These are phyloP conservation scores for Sturnus vulgaris DNA, from an alignment of 2,113 vertebrate genomes.

Conservation along the genomic window DNA sequence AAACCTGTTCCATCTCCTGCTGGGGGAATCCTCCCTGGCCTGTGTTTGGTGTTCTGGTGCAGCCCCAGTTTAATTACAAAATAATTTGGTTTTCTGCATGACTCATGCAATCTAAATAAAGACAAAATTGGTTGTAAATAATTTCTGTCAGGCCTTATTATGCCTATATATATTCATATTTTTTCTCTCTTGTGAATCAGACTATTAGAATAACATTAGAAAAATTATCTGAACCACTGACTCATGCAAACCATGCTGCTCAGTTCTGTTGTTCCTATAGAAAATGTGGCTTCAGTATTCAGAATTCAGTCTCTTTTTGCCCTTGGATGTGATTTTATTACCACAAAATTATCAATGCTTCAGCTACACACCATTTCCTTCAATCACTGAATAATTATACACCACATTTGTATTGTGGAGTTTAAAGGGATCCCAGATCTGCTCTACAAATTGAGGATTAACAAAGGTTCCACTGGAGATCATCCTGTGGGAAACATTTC, in stretches of 20 bases:
- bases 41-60: not conserved
- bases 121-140: not conserved
- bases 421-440: not conserved
- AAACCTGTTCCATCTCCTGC: not conserved
- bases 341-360: not conserved
- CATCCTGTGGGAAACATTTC: not conserved
- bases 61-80: not conserved
- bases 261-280: not conserved
- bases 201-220: conserved; percentile 16
- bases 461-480: not conserved
- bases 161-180: not conserved
- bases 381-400: not conserved
- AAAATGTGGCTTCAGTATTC: not conserved
- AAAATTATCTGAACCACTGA: conserved; percentile 37
- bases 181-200: conserved; percentile 5
- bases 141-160: conserved; percentile 16
- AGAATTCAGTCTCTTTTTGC: not conserved
- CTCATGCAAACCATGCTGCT: conserved; percentile 3
- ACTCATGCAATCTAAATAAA: conserved; percentile 24
- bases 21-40: not conserved
- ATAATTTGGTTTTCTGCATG: not conserved
- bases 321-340: not conserved
- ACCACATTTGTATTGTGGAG: not conserved
- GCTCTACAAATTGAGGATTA: not conserved
- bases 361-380: not conserved